Evolutionary conservation across 2,888 invertebrate species (phyloP).

Genomic region (Panzeria rudis): DNA sequence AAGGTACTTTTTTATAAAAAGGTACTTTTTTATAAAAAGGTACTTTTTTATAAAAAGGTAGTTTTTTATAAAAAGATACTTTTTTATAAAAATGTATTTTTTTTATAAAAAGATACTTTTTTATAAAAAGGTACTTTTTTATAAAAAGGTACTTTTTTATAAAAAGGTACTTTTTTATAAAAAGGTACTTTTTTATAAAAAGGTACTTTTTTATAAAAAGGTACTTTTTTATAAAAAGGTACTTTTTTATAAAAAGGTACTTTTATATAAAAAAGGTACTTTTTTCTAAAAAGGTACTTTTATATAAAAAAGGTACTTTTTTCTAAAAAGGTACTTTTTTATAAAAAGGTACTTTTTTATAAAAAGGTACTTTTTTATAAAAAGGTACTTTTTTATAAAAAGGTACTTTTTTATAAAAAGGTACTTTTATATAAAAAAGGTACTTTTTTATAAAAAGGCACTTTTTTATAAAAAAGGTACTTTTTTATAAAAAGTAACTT

Average conservation of each 20-base stretch:
- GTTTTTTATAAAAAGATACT: not conserved
- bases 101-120: not conserved
- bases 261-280: not conserved
- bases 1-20: too few relatives aligned
- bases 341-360: not conserved
- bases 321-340: not conserved
- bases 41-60: not conserved
- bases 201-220: not conserved
- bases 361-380: not conserved
- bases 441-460: not conserved
- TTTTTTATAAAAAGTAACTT: not conserved
- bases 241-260: not conserved
- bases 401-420: not conserved
- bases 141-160: not conserved
- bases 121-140: not conserved
- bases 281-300: not conserved
- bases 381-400: not conserved
- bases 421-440: not conserved
- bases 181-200: not conserved
- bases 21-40: not conserved
- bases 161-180: constrained; percentile 7
- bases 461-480: too few relatives aligned
- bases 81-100: not conserved
- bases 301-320: not conserved
- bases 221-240: too few relatives aligned